These are phyloP conservation scores for Anodontia alba DNA, from an alignment of 2,888 invertebrate genomes.

Conservation along the genomic window DNA sequence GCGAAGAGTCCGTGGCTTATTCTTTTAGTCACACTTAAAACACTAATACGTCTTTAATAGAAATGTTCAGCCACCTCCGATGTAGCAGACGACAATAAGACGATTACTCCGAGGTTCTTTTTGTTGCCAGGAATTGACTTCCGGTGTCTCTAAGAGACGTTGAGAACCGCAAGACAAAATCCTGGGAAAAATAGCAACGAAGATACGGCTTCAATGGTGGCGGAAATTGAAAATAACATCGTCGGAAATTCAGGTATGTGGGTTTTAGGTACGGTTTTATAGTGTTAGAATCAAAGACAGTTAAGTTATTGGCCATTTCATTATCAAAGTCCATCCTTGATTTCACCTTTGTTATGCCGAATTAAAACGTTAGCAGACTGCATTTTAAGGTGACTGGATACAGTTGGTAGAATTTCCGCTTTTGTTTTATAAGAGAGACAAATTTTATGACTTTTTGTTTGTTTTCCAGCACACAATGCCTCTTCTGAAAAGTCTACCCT, in stretches of 20 bases:
- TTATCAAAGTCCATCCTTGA: too few relatives aligned
- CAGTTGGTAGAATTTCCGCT: too few relatives aligned
- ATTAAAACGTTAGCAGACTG: too few relatives aligned
- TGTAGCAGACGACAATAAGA: constrained; percentile 6
- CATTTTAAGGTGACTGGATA: too few relatives aligned
- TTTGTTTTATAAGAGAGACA: too few relatives aligned
- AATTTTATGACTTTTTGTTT: too few relatives aligned
- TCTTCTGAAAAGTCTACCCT: too few relatives aligned
- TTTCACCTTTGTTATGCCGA: too few relatives aligned
- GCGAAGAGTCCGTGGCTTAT: constrained; percentile 38
- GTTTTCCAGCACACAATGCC: too few relatives aligned
- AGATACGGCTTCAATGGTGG: background rate
- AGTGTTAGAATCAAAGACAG: background rate
- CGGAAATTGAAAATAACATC: constrained; percentile 23
- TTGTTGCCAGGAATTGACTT: constrained; percentile 17
- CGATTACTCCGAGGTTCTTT: constrained; percentile 9
- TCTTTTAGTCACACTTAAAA: constrained; percentile 59
- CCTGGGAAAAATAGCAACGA: constrained; percentile 4
- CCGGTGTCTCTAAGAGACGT: constrained; percentile 12
- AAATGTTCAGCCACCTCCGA: constrained; percentile 25
- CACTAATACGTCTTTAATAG: constrained; percentile 50
- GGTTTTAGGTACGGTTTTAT: background rate
- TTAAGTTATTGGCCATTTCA: too few relatives aligned
- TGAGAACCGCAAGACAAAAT: constrained; percentile 4
- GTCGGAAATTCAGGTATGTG: constrained; percentile 11